A percentile compares a stretch with the other conserved stretches of the same genome.
Conservation (phyloP, 2,888 invertebrate species). For the Psylliodes chrysocephalus region DNA sequence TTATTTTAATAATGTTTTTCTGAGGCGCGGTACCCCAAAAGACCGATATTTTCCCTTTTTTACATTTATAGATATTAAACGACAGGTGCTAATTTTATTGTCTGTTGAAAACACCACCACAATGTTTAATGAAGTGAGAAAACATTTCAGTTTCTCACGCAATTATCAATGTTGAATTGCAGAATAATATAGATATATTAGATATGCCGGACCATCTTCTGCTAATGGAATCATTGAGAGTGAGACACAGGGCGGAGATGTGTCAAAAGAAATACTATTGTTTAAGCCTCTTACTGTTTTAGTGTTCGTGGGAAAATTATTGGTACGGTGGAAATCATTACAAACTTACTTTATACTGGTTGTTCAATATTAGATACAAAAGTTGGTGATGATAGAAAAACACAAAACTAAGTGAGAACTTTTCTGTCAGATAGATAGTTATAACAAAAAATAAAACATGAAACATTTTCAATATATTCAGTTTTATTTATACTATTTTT, state of each 20-base stretch:
- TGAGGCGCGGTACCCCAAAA: too few species aligned
- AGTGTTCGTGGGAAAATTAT: slow-evolving; percentile 8
- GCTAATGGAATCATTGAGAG: slow-evolving; percentile 50
- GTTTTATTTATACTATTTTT: too few species aligned
- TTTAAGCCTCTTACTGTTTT: slow-evolving; percentile 39
- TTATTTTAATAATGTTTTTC: too few species aligned
- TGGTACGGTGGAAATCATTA: too few species aligned
- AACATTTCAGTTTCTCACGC: slow-evolving; percentile 34
- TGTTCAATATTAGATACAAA: too few species aligned
- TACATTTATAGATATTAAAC: background rate
- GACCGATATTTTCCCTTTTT: too few species aligned
- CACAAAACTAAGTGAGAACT: too few species aligned
- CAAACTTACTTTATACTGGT: too few species aligned
- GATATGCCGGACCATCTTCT: slow-evolving; percentile 37
- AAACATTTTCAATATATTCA: too few species aligned
- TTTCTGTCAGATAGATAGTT: too few species aligned
- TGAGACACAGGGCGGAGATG: slow-evolving; percentile 57
- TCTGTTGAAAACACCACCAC: slow-evolving; percentile 1
- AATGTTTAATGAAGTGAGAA: slow-evolving; percentile 16
- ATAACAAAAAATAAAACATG: too few species aligned
- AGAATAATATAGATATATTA: slow-evolving; percentile 33
- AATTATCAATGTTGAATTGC: slow-evolving; percentile 41
- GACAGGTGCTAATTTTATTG: slow-evolving; percentile 11
- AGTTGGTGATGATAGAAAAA: too few species aligned
- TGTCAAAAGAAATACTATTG: slow-evolving; percentile 57